phyloP scores from a whole-genome alignment of 2,797 vertebrate genomes.

The Eulemur albifrons region DNA sequence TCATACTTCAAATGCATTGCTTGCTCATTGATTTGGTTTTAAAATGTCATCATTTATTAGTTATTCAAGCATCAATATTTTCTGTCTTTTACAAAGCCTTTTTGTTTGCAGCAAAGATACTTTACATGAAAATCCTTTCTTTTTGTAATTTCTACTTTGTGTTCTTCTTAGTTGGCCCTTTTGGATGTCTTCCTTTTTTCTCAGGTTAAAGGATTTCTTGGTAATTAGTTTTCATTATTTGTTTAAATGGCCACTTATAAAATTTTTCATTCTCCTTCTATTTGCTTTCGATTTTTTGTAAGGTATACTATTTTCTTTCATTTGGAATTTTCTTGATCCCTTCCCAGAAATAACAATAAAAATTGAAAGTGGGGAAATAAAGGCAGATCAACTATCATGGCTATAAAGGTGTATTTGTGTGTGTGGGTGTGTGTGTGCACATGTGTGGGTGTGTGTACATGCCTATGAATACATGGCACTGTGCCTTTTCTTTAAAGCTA shows the following conservation, averaged over 20 bases:
- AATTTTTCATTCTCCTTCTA: not conserved
- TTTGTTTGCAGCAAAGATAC: not conserved
- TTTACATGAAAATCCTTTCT: not conserved
- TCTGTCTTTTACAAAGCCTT: not conserved
- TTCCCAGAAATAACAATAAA: not conserved
- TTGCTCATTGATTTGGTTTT: not conserved
- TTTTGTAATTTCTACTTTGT: not conserved
- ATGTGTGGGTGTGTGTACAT: not conserved
- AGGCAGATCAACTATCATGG: not conserved
- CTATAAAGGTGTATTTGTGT: not conserved
- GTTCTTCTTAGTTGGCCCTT: not conserved
- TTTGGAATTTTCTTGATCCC: not conserved
- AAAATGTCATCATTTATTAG: not conserved
- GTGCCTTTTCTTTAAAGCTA: not conserved
- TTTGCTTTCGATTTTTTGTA: not conserved
- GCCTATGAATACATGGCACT: not conserved
- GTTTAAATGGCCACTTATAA: not conserved
- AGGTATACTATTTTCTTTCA: not conserved
- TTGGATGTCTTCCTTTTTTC: not conserved
- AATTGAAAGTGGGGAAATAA: not conserved
- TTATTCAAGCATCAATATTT: not conserved
- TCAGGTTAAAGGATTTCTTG: not conserved
- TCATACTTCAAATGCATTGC: not conserved
- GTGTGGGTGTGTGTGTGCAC: not conserved
- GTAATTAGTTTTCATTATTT: conserved; percentile 17